phyloP scores from a whole-genome alignment of 2,113 vertebrate genomes.

The Elachura formosa region DNA sequence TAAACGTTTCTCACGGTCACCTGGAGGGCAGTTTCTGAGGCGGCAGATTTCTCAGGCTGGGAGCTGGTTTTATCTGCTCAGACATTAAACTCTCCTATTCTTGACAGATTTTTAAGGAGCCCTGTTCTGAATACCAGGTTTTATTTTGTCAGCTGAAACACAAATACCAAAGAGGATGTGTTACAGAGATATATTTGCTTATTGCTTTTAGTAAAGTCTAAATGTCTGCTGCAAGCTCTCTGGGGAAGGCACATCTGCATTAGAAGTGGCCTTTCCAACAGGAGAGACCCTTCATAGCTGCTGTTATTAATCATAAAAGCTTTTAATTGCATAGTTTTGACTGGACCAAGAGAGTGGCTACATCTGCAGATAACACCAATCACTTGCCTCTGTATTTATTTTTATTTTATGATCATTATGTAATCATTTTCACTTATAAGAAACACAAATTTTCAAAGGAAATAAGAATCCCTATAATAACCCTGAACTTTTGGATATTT shows the following conservation, averaged over 20 bases:
- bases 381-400: not conserved
- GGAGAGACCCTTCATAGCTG: not conserved
- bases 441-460: not conserved
- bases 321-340: not conserved
- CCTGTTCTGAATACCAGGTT: not conserved
- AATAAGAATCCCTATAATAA: not conserved
- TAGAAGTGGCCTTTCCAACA: not conserved
- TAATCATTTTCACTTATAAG: not conserved
- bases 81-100: not conserved
- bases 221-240: not conserved
- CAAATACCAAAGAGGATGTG: not conserved
- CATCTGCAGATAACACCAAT: not conserved
- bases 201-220: not conserved
- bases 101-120: not conserved
- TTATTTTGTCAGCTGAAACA: not conserved
- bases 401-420: not conserved
- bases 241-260: not conserved
- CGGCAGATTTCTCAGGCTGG: not conserved
- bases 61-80: not conserved
- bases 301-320: not conserved
- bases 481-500: not conserved
- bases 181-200: not conserved
- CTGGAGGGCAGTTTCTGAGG: not conserved
- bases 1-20: not conserved
- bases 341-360: not conserved